Percentiles rank a stretch among this genome's conserved stretches.
These are phyloP conservation scores for Phodopus roborovskii DNA, from an alignment of 2,113 vertebrate genomes.

Conservation along the genomic window DNA sequence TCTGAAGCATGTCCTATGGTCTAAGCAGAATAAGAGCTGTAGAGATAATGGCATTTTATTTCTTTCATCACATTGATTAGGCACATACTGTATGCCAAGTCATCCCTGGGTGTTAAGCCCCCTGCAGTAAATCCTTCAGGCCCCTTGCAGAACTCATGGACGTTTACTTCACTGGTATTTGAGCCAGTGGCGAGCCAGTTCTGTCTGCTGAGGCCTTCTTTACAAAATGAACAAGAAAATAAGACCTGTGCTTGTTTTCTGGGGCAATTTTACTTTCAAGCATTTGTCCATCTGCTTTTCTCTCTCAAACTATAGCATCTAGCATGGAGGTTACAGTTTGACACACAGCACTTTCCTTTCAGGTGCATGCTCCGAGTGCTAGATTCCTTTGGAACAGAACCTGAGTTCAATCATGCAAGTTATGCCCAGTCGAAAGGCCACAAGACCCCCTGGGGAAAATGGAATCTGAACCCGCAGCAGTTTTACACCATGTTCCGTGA, in stretches of 20 bases:
- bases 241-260: neutral
- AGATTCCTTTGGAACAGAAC: conserved; percentile 98
- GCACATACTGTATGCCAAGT: neutral
- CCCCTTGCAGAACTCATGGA: neutral
- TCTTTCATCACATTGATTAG: neutral
- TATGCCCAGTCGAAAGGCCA: conserved; percentile 99
- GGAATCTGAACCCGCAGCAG: conserved; percentile 99
- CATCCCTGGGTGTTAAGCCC: neutral
- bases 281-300: neutral
- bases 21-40: neutral
- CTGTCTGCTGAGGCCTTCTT: neutral
- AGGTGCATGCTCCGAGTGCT: conserved; percentile 98
- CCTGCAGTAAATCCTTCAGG: neutral
- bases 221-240: neutral
- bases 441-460: conserved; percentile 99
- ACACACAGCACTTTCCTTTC: conserved; percentile 8
- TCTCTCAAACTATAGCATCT: neutral
- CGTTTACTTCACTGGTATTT: neutral
- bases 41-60: neutral
- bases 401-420: conserved; percentile 98
- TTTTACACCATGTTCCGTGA: conserved; percentile 99
- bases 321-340: neutral
- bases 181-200: neutral
- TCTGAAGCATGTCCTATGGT: neutral
- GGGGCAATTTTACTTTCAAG: neutral